These are phyloP conservation scores for Oreochromis niloticus DNA, from an alignment of 2,113 vertebrate genomes.

Conservation along the genomic window DNA sequence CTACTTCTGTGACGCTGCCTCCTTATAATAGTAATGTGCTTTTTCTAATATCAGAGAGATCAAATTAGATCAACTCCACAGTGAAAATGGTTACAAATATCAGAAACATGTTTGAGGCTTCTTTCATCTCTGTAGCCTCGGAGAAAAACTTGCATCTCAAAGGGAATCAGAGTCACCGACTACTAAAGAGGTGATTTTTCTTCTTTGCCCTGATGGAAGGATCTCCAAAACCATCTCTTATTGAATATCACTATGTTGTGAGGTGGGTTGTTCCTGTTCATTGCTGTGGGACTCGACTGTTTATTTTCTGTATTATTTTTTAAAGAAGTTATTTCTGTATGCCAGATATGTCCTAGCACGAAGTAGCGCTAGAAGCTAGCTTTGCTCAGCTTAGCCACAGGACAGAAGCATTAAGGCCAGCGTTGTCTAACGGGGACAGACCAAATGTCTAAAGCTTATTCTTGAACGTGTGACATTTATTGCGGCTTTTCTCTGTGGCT, in stretches of 20 bases:
- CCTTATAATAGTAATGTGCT: constrained; percentile 50
- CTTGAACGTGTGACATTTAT: neutral
- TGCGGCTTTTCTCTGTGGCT: neutral
- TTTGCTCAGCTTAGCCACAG: neutral
- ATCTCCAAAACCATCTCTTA: constrained; percentile 28
- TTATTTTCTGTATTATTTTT: neutral
- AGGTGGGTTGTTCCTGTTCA: neutral
- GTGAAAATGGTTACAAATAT: constrained; percentile 8
- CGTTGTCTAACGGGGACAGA: neutral
- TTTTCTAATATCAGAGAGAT: neutral
- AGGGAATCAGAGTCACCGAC: constrained; percentile 9
- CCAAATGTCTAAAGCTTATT: neutral
- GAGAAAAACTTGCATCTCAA: constrained; percentile 1
- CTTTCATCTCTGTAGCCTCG: constrained; percentile 18
- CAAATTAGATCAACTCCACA: constrained; percentile 17
- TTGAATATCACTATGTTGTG: neutral
- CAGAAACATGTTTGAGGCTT: neutral
- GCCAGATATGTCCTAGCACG: neutral
- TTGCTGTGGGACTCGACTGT: neutral
- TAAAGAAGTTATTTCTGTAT: neutral
- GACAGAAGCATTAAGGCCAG: neutral
- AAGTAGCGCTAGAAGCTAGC: neutral
- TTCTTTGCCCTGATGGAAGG: neutral
- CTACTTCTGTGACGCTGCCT: constrained; percentile 54
- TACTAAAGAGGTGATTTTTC: neutral